A percentile compares a stretch with the other conserved stretches of the same genome.
phyloP scores from a whole-genome alignment of 2,888 invertebrate genomes.

The Pollenia angustigena region DNA sequence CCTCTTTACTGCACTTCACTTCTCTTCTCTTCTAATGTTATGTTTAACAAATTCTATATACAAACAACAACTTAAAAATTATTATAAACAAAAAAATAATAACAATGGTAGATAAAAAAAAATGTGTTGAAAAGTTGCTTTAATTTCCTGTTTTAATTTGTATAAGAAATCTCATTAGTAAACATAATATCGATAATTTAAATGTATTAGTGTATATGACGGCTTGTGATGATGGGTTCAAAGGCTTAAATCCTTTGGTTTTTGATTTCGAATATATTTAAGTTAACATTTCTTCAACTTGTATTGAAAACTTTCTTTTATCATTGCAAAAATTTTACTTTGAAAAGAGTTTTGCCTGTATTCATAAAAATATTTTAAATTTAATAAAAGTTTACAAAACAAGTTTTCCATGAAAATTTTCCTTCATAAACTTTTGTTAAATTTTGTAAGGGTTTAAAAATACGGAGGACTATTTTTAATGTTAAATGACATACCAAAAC shows the following conservation, averaged over 20 bases:
- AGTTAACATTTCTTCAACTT: too few relatives aligned
- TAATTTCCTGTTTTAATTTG: slow-evolving; percentile 56
- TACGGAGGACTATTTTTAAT: too few relatives aligned
- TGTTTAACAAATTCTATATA: slow-evolving; percentile 34
- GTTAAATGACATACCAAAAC: too few relatives aligned
- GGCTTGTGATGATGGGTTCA: slow-evolving; percentile 50
- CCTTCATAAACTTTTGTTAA: too few relatives aligned
- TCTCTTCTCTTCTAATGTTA: neutral
- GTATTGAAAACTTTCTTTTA: too few relatives aligned
- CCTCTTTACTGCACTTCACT: neutral
- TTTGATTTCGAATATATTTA: neutral
- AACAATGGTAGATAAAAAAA: slow-evolving; percentile 55
- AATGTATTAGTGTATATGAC: slow-evolving; percentile 28
- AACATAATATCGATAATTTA: slow-evolving; percentile 49
- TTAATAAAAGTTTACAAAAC: too few relatives aligned
- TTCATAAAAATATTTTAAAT: too few relatives aligned
- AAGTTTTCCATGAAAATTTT: too few relatives aligned
- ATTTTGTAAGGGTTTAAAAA: too few relatives aligned
- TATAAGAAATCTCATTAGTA: slow-evolving; percentile 51
- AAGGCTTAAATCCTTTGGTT: slow-evolving; percentile 10
- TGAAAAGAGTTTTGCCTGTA: too few relatives aligned
- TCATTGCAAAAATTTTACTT: too few relatives aligned
- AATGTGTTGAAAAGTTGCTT: slow-evolving; percentile 42
- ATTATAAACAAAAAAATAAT: slow-evolving; percentile 57
- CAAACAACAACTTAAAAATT: slow-evolving; percentile 70